These are phyloP conservation scores for Craterocephalus amniculus DNA, from an alignment of 2,797 vertebrate species.

Conservation along the genomic window DNA sequence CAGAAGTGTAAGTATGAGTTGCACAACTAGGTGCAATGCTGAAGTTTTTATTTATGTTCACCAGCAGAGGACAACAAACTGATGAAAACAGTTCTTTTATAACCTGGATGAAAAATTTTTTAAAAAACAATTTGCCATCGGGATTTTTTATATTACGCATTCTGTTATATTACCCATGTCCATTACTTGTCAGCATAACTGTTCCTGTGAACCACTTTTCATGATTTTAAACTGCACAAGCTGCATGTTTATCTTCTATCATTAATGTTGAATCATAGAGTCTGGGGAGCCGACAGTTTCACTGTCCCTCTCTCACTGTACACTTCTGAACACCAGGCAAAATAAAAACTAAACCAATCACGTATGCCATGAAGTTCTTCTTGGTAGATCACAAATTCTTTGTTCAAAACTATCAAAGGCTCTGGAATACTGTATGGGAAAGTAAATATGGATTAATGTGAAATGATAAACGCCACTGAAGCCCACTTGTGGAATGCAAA, in stretches of 20 bases:
- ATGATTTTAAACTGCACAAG: conserved; percentile 5
- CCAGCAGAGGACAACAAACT: neutral
- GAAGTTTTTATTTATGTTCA: neutral
- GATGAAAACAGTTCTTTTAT: neutral
- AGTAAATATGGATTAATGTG: conserved; percentile 13
- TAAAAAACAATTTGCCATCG: no score
- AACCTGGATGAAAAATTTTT: neutral
- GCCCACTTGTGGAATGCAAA: conserved; percentile 19
- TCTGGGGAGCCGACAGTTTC: conserved; percentile 25
- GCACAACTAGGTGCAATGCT: no score
- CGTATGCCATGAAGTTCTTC: conserved; percentile 29
- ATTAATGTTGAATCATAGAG: conserved; percentile 14
- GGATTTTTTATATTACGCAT: no score
- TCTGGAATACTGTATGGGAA: conserved; percentile 18
- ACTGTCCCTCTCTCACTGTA: conserved; percentile 30
- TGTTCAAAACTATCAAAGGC: conserved; percentile 18
- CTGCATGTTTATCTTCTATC: conserved; percentile 5
- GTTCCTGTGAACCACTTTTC: conserved; percentile 6
- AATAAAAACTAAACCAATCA: conserved; percentile 47
- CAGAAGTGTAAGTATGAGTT: neutral
- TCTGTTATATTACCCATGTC: neutral
- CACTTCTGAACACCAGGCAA: conserved; percentile 29
- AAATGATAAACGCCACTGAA: conserved; percentile 23
- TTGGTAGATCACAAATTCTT: conserved; percentile 23
- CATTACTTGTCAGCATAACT: conserved; percentile 35